Base-by-base conservation (phyloP, 2,113 vertebrate genomes). In the Maccullochella peelii region DNA sequence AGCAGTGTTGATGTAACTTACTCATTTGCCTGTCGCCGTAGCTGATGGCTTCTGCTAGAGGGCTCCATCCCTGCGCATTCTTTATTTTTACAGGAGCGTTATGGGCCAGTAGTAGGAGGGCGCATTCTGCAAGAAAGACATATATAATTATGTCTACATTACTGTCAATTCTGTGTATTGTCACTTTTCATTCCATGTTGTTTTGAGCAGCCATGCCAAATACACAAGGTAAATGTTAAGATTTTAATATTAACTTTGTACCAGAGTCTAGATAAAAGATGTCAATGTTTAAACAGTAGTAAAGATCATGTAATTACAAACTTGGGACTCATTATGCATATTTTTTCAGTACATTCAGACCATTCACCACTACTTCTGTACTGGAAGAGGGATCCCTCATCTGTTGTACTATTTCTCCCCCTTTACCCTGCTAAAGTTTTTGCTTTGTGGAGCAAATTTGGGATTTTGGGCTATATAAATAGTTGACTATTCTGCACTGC, bases 1-100 rank as follows among this genome's bases (percentile, higher is more conserved):
- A 73, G 42, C 42, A 36, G 27, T 6, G 38, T 8, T 79, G 40
- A 49, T 6, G 27, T 12, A 23, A 89, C 98, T 96, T 96, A 99
- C 98, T 99, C 98, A 99, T 99, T 91, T 99, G 98, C 88, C 98
- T 96, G 93, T 99, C 98, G 87, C 98, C 98, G 50, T 98, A 99
- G 96, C 98, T 99, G 97, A 99, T 99, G 94, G 98, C 98, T 96
- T 99, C 98, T 20, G 98, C 98, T 62, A 99, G 95, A 82, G 98
- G 98, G 95, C 98, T 99, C 98, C 98, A 99, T 94, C 98, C 98
- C 97, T 98, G 98, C 93, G 98, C 97, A 2, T 99, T 99, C 95
- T 99, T 99, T 94, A 99, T 97, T 95, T 99, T 99, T 59, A 99
- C 98, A 69, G 98, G 98, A 94, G 98, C 98, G 85, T 99, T 99